Evolutionary conservation across 2,888 invertebrate species (phyloP).

Genomic region (Macrophya alboannulata): DNA sequence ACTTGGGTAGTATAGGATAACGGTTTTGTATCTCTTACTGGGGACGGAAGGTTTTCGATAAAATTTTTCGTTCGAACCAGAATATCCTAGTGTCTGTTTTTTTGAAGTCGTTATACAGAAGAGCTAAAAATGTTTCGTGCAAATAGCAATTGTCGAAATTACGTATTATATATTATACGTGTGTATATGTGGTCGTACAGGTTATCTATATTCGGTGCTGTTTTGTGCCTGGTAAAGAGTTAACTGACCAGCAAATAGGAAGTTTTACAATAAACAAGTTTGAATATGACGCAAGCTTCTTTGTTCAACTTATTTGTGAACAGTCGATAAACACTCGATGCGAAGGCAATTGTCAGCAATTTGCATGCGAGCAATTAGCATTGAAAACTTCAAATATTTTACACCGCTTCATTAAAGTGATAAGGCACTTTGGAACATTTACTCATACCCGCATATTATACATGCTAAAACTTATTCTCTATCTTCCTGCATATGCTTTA

Average conservation of each 20-base stretch:
- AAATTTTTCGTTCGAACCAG: neutral
- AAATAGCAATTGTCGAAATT: constrained; percentile 10
- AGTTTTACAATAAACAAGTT: constrained; percentile 48
- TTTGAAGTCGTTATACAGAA: neutral
- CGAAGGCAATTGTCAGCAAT: constrained; percentile 58
- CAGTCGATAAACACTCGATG: constrained; percentile 61
- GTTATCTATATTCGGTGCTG: constrained; percentile 4
- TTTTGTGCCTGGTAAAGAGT: constrained; percentile 43
- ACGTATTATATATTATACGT: neutral
- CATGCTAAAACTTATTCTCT: constrained; percentile 2
- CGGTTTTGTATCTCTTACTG: neutral
- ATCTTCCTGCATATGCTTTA: constrained; percentile 39
- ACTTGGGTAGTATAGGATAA: neutral
- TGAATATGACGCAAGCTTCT: constrained; percentile 60
- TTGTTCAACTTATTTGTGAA: constrained; percentile 63
- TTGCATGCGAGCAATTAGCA: constrained; percentile 56
- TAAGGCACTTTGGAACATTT: constrained; percentile 36
- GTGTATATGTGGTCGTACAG: neutral
- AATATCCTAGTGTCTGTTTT: neutral
- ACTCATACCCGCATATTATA: constrained; percentile 41
- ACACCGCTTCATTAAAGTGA: constrained; percentile 59
- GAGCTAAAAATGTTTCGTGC: neutral
- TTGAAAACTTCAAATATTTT: constrained; percentile 60
- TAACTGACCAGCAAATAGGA: constrained; percentile 47
- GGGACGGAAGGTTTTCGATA: neutral